Conservation (phyloP, 1,140 invertebrate species). For the Zophobas atratus region DNA sequence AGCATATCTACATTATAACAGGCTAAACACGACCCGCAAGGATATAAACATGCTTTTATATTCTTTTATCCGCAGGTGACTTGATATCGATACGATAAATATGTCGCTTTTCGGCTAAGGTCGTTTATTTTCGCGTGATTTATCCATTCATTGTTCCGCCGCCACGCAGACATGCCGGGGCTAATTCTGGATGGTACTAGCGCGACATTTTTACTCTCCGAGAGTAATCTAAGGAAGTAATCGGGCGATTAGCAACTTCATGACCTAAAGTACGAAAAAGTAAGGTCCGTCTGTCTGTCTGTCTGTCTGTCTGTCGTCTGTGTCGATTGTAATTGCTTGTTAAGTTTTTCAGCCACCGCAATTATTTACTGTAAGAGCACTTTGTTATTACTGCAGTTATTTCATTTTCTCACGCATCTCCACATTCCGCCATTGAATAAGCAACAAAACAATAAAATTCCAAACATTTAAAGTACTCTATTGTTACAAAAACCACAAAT, state of each 20-base stretch:
- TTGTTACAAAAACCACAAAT: slow-evolving; percentile 63
- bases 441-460: slow-evolving; percentile 60
- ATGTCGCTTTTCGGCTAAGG: slow-evolving; percentile 53
- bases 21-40: slow-evolving; percentile 53
- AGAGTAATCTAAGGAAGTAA: too few species aligned
- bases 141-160: slow-evolving; percentile 50
- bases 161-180: neutral
- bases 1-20: slow-evolving; percentile 52
- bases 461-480: slow-evolving; percentile 63
- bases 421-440: neutral
- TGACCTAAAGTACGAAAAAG: too few species aligned
- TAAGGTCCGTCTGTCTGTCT: too few species aligned
- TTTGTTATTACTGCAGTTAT: neutral
- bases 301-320: too few species aligned
- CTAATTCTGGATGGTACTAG: too few species aligned
- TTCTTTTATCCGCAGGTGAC: slow-evolving; percentile 55
- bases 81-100: slow-evolving; percentile 55
- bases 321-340: too few species aligned
- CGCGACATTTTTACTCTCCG: too few species aligned
- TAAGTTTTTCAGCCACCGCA: too few species aligned
- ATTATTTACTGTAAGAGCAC: neutral
- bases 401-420: slow-evolving; percentile 30
- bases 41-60: slow-evolving; percentile 54
- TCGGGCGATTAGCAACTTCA: too few species aligned
- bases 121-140: slow-evolving; percentile 53